phyloP scores from a whole-genome alignment of 2,113 vertebrate species.

The Neodontobutis hainanensis region DNA sequence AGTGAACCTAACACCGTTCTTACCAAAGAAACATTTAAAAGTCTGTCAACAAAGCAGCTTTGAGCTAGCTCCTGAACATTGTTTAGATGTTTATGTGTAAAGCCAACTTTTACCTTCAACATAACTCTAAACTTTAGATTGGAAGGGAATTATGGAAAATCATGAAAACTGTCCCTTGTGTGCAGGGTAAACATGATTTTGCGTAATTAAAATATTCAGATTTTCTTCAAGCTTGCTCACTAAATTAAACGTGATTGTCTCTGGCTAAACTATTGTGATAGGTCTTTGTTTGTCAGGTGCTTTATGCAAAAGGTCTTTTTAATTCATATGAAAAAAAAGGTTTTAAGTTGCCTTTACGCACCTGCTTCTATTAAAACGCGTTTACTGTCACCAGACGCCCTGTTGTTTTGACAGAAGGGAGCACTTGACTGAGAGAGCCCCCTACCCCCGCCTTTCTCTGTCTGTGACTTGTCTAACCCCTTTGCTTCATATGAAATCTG shows the following conservation, averaged over 20 bases:
- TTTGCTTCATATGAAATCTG: constrained; percentile 63
- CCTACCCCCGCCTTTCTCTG: constrained; percentile 15
- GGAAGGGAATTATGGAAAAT: too few relatives aligned
- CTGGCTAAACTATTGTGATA: neutral
- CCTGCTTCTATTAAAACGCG: constrained; percentile 15
- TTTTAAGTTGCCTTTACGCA: constrained; percentile 2
- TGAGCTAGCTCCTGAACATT: too few relatives aligned
- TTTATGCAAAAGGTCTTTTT: neutral
- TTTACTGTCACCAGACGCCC: constrained; percentile 14
- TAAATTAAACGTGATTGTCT: neutral
- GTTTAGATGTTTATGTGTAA: too few relatives aligned
- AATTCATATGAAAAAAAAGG: neutral
- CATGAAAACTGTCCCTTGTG: too few relatives aligned
- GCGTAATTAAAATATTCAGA: too few relatives aligned
- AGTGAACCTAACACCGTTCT: too few relatives aligned
- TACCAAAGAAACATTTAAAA: too few relatives aligned
- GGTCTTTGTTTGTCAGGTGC: neutral
- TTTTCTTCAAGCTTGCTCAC: too few relatives aligned
- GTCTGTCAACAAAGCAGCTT: too few relatives aligned
- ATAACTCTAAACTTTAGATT: too few relatives aligned
- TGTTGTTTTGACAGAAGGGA: constrained; percentile 15
- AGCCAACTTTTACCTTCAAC: too few relatives aligned
- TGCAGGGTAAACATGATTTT: too few relatives aligned
- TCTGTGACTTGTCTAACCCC: constrained; percentile 60
- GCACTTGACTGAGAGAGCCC: constrained; percentile 9